A percentile compares a stretch with the other conserved stretches of the same genome.
Evolutionary conservation across 2,888 invertebrate genomes (phyloP).

Genomic region (Pachydiplax longipennis): DNA sequence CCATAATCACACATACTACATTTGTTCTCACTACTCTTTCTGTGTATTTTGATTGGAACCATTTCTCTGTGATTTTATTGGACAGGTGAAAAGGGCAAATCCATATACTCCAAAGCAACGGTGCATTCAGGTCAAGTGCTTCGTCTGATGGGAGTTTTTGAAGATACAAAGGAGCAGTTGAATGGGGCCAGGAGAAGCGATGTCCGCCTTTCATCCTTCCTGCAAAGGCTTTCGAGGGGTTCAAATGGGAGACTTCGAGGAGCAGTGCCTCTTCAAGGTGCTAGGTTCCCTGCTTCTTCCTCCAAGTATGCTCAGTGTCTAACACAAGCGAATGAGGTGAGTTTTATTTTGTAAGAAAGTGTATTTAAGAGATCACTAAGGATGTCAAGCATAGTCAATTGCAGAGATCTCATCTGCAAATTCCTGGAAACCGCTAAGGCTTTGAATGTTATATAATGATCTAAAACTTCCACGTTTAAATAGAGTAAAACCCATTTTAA

Average conservation of each 20-base stretch:
- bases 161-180: constrained; percentile 64
- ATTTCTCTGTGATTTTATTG: not conserved
- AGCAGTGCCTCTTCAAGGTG: constrained; percentile 47
- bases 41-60: too few relatives aligned
- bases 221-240: constrained; percentile 48
- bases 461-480: too few relatives aligned
- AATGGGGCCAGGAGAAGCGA: constrained; percentile 53
- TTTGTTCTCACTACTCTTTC: too few relatives aligned
- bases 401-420: too few relatives aligned
- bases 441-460: too few relatives aligned
- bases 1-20: too few relatives aligned
- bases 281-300: constrained; percentile 50
- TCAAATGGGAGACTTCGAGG: not conserved
- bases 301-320: constrained; percentile 75
- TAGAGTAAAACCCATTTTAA: too few relatives aligned
- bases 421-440: too few relatives aligned
- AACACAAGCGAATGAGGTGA: constrained; percentile 76
- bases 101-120: constrained; percentile 71
- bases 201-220: constrained; percentile 57
- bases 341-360: constrained; percentile 50
- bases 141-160: constrained; percentile 76
- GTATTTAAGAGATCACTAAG: not conserved
- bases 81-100: constrained; percentile 53
- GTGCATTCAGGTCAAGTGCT: constrained; percentile 76
- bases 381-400: too few relatives aligned